Base-by-base conservation (phyloP, 2,888 invertebrate species). In the Zaprionus bogoriensis region DNA sequence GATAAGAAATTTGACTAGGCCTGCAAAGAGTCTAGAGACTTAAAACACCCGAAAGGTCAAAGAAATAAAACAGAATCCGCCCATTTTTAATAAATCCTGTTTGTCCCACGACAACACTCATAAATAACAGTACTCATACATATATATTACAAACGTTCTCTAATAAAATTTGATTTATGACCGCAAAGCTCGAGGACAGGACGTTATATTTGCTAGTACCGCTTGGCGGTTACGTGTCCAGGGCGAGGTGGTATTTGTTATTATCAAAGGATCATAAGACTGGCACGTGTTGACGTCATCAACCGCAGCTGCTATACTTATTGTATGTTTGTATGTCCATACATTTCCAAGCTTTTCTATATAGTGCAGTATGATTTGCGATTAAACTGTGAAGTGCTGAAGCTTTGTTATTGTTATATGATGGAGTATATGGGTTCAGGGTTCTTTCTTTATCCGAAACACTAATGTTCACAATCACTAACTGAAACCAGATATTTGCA, bases 131-230 rank as follows among this genome's bases (percentile, higher is more conserved):
- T 64, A 54, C 63, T 63, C 73, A 71, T 59, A 68, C 68, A 68
- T 68, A 57, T 63, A 80, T 74, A 79, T 77, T 48, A 42, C 80
- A 75, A 75, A 77, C 76, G 76, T 77, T 81, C 78, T 76, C 78
- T 74, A 84, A 82, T 82, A 76, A 81, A 82, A 82, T 84, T 82
- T 82, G 82, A 82, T 82, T 84, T 82, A 82, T 78, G 84, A 78
- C 77, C 42, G 55, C 58, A 55, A 53, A 42, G 57, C 32, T 60
- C 72, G 61, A 73, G 61, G 59, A 60, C 52, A 54, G 64, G 48
- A 46, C 57, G 52, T 44, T 62, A 76, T 73, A 73, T 77, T 71
- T 61, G 60, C 53, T 57, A 70, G 66, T 57, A 46, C 50, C 54
- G 60, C 42, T 51, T 10, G 36, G 20, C 47, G 19, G 25, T 27